Conservation (phyloP, 2,888 invertebrate genomes). For the Creontiades dilutus region DNA sequence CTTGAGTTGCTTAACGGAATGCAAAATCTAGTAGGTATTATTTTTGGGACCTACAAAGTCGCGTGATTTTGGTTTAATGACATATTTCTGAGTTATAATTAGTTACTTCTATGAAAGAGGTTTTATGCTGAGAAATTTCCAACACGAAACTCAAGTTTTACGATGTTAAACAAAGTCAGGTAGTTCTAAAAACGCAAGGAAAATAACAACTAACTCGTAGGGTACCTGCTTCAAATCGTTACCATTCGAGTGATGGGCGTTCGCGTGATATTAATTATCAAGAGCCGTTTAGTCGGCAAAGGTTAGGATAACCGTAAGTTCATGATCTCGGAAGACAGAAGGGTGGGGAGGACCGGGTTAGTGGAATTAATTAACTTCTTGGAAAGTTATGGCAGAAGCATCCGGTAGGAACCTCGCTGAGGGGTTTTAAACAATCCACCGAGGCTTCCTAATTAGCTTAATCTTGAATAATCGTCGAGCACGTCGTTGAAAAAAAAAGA, state of each 20-base stretch:
- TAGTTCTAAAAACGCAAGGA: not conserved
- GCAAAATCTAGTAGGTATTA: no score
- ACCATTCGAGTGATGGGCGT: not conserved
- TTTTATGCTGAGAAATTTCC: no score
- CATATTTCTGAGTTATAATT: no score
- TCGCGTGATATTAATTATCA: constrained; percentile 3
- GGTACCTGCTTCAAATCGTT: not conserved
- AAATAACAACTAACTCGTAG: not conserved
- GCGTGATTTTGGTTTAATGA: no score
- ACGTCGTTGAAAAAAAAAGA: not conserved
- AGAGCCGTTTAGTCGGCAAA: not conserved
- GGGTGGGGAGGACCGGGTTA: not conserved
- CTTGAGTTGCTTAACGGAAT: no score
- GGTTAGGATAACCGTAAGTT: constrained; percentile 12
- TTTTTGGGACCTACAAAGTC: no score
- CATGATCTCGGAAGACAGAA: constrained; percentile 36
- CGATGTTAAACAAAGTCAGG: no score
- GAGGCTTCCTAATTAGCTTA: constrained; percentile 29
- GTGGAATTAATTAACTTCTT: constrained; percentile 46
- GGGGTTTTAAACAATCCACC: constrained; percentile 35
- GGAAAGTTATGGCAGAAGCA: constrained; percentile 45
- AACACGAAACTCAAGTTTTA: no score
- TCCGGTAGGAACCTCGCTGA: constrained; percentile 37
- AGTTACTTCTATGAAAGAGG: no score
- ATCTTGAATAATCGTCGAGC: constrained; percentile 38